phyloP scores from a whole-genome alignment of 2,113 vertebrate genomes.

The Psilopogon haemacephalus region DNA sequence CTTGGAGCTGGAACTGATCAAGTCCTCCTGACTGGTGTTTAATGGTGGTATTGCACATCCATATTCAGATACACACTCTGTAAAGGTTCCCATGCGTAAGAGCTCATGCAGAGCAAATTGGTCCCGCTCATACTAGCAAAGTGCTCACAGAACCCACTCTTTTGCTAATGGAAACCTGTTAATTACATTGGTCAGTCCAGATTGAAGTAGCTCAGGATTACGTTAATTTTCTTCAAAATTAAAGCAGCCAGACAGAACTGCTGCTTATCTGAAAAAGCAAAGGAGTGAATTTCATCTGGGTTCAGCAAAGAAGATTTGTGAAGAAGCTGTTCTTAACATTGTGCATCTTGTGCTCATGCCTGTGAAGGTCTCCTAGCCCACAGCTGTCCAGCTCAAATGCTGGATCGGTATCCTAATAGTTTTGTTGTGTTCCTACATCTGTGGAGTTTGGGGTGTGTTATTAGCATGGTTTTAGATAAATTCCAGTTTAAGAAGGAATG shows the following conservation, averaged over 20 bases:
- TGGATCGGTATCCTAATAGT: not conserved
- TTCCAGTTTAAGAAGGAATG: not conserved
- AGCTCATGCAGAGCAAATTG: not conserved
- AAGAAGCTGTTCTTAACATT: not conserved
- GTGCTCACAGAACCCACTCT: not conserved
- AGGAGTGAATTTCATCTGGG: not conserved
- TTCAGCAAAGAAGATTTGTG: not conserved
- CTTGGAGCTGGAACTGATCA: not conserved
- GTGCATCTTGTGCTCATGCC: not conserved
- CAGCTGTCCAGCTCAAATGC: not conserved
- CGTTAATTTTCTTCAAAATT: not conserved
- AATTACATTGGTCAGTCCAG: not conserved
- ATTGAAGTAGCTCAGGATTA: not conserved
- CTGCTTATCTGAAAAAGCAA: not conserved
- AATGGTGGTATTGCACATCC: not conserved
- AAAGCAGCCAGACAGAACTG: not conserved
- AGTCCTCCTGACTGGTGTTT: not conserved
- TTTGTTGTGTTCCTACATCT: not conserved
- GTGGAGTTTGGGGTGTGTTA: not conserved
- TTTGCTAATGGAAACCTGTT: not conserved
- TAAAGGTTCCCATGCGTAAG: not conserved
- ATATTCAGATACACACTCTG: rapidly evolving
- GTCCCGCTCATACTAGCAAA: not conserved
- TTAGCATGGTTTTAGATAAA: not conserved
- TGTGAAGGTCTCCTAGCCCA: not conserved